Percentiles rank a stretch among this genome's conserved stretches.
These are phyloP conservation scores for Hippolais icterina DNA, from an alignment of 2,113 vertebrate genomes.

Conservation along the genomic window DNA sequence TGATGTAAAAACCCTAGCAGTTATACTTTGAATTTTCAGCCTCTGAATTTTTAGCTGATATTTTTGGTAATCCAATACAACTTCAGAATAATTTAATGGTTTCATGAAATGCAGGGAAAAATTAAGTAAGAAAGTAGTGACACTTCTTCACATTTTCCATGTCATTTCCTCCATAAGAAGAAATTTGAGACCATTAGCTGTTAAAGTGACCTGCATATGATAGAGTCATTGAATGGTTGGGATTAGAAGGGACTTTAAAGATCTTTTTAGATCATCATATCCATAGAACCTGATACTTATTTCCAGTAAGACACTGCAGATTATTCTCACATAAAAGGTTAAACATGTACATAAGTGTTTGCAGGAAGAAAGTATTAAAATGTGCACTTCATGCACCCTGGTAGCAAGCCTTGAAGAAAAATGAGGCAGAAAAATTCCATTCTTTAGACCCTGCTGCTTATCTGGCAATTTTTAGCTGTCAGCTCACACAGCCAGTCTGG, in stretches of 20 bases:
- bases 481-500: neutral
- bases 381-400: neutral
- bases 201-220: neutral
- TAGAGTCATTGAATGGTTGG: neutral
- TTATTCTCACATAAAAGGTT: constrained; percentile 32
- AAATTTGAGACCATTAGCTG: neutral
- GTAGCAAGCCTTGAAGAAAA: constrained; percentile 20
- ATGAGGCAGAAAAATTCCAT: neutral
- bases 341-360: constrained; percentile 29
- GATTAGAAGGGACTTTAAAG: neutral
- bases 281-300: neutral
- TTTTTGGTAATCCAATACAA: neutral
- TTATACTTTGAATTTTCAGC: neutral
- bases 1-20: accelerated
- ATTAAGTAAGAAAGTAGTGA: neutral
- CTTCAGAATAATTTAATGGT: neutral
- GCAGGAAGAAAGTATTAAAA: constrained; percentile 23
- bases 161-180: neutral
- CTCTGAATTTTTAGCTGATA: neutral
- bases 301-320: neutral
- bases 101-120: neutral
- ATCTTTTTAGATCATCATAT: neutral
- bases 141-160: neutral
- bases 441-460: neutral
- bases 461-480: neutral